Conservation (phyloP, 2,113 vertebrate genomes). For the Leptobrachium ailaonicum region DNA sequence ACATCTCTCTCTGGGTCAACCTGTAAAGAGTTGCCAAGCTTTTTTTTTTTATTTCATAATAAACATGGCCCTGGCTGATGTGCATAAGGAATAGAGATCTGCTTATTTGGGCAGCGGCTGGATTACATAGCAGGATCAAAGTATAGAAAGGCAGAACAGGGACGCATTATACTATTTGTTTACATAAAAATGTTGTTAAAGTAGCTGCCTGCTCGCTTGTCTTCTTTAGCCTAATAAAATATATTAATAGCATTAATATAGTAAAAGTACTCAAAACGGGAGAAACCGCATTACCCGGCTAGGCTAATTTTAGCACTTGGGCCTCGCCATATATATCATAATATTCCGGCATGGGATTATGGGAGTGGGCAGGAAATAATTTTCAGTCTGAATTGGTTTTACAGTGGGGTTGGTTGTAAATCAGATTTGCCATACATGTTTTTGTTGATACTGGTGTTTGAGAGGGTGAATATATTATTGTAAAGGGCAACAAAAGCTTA, state of each 20-base stretch:
- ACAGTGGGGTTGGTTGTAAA: no score
- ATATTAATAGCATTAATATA: background rate
- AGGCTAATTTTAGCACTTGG: background rate
- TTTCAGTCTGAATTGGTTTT: no score
- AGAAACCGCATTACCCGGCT: background rate
- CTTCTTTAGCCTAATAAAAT: background rate
- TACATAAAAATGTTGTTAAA: background rate
- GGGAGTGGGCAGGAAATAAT: no score
- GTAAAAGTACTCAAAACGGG: background rate
- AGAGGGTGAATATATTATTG: no score
- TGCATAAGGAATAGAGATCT: slow-evolving; percentile 25
- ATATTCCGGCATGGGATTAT: no score
- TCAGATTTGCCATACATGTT: no score
- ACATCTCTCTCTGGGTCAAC: slow-evolving; percentile 8
- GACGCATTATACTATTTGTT: background rate
- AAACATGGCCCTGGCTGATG: slow-evolving; percentile 24
- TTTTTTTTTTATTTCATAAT: background rate
- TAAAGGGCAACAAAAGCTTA: no score
- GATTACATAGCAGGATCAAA: slow-evolving; percentile 25
- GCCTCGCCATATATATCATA: no score
- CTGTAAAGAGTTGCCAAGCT: slow-evolving; percentile 38
- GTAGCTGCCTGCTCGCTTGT: background rate
- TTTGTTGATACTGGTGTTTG: no score
- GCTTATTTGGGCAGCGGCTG: slow-evolving; percentile 24
- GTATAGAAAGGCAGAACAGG: slow-evolving; percentile 23